Evolutionary conservation across 1,140 invertebrate species (phyloP).

Genomic region (Drosophila simulans): DNA sequence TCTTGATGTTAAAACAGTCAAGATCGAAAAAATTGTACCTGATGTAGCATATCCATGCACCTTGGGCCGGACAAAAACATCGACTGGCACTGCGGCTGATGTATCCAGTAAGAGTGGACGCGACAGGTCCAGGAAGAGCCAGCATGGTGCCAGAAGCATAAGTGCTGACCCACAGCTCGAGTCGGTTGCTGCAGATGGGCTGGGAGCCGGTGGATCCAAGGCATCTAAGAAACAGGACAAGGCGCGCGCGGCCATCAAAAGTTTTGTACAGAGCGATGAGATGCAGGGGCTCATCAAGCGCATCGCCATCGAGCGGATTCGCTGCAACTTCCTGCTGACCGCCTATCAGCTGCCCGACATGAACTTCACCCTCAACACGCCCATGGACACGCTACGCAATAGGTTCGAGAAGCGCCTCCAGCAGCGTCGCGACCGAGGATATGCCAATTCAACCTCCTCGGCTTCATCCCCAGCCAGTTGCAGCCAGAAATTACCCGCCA

Average conservation of each 20-base stretch:
- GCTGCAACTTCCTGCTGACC: constrained; percentile 66
- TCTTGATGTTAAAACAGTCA: constrained; percentile 15
- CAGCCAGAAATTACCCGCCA: constrained; percentile 9
- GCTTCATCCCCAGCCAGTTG: neutral
- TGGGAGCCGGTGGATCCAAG: neutral
- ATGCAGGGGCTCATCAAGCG: constrained; percentile 34
- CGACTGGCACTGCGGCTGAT: constrained; percentile 8
- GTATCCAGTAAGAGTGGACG: constrained; percentile 9
- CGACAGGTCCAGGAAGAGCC: constrained; percentile 57
- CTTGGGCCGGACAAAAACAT: constrained; percentile 1
- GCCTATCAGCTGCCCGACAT: constrained; percentile 70
- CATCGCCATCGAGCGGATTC: constrained; percentile 61
- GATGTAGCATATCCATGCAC: constrained; percentile 8
- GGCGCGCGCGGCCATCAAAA: constrained; percentile 13
- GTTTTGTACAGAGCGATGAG: constrained; percentile 28
- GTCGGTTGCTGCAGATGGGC: constrained; percentile 30
- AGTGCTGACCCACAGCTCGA: constrained; percentile 60
- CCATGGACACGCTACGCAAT: neutral
- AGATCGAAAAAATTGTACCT: neutral
- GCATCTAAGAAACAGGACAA: constrained; percentile 2
- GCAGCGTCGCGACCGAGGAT: constrained; percentile 1
- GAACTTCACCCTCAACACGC: constrained; percentile 56
- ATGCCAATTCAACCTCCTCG: neutral
- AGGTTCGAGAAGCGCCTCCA: too few relatives aligned
- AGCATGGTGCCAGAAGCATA: constrained; percentile 40